Base-by-base conservation (phyloP, 2,113 vertebrate species). In the Phalacrocorax carbo region DNA sequence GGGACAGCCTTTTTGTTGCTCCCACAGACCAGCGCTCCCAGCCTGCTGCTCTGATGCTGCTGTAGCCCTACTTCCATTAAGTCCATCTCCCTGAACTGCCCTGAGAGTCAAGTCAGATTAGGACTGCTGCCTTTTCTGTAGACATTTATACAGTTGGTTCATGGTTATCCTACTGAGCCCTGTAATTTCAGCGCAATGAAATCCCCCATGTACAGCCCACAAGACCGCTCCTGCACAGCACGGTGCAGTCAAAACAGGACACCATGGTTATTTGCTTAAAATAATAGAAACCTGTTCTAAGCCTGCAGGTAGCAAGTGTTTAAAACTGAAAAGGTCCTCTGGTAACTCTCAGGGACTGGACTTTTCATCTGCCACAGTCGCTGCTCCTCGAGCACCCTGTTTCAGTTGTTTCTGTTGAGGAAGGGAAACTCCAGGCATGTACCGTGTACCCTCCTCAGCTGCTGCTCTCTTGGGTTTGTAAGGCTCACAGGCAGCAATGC, bases 171-270 rank as follows among this genome's bases (percentile, higher is more conserved):
- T 64, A 8, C 55, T 17, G 42, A 92, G 30, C 58, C 60, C 54
- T 88, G 88, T 32, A 48, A 42, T n/a, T 87, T 57, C 40, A 15
- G 19, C 36, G 70, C 2, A 0, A 8, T 46, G 22, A 65, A 70
- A 55, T 54, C 40, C 46, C 12, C 40, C 2, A 0, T 1, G 12
- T 42, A 20, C 30, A 69, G 36, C n/a, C 48, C 0, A 0, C 0
- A 3, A 64, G 54, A 61, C 19, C 0, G 1, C 34, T 76, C 30
- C 68, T 42, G 60, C 51, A 23, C 16, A 20, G 46, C 14, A 4
- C n/a, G 48, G 18, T 17, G 51, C 66, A 7, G 49, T 80, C 58
- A 58, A 30, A 64, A 52, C 12, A 68, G 34, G 25, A 49, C 44
- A 65, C 30, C 9, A 14, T 17, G 21, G 8, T 44, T 44, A 44